Conservation (phyloP, 2,797 vertebrate genomes). For the Streptopelia turtur region DNA sequence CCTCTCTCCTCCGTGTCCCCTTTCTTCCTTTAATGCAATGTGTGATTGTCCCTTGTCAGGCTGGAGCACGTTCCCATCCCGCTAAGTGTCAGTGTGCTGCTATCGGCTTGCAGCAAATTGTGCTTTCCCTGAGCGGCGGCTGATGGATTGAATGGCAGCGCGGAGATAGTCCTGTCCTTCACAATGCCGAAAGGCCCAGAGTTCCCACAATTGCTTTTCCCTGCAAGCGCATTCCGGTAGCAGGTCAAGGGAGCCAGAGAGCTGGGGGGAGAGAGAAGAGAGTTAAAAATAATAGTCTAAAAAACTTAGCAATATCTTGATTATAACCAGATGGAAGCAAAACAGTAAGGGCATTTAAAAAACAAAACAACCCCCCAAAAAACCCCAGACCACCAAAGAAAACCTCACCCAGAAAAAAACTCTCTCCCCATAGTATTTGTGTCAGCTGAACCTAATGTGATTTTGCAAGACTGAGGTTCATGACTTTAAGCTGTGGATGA, state of each 20-base stretch:
- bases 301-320: background rate
- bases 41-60: conserved; percentile 65
- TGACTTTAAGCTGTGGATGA: background rate
- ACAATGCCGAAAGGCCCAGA: conserved; percentile 11
- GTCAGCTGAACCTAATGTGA: background rate
- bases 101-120: conserved; percentile 59
- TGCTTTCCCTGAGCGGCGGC: conserved; percentile 38
- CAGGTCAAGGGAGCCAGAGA: conserved; percentile 30
- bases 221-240: background rate
- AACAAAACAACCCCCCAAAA: too few relatives aligned
- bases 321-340: conserved; percentile 3
- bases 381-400: background rate
- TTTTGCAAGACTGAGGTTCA: background rate
- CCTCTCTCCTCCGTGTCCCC: background rate
- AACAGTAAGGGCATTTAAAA: background rate
- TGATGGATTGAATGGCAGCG: conserved; percentile 61
- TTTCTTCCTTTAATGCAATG: conserved; percentile 48
- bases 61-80: conserved; percentile 48
- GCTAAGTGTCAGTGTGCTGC: conserved; percentile 60
- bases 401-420: background rate
- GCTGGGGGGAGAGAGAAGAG: background rate
- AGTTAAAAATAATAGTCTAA: conserved; percentile 24
- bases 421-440: background rate
- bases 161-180: conserved; percentile 38
- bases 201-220: conserved; percentile 50